These are phyloP conservation scores for Dryococelus australis DNA, from an alignment of 2,888 invertebrate species.

Conservation along the genomic window DNA sequence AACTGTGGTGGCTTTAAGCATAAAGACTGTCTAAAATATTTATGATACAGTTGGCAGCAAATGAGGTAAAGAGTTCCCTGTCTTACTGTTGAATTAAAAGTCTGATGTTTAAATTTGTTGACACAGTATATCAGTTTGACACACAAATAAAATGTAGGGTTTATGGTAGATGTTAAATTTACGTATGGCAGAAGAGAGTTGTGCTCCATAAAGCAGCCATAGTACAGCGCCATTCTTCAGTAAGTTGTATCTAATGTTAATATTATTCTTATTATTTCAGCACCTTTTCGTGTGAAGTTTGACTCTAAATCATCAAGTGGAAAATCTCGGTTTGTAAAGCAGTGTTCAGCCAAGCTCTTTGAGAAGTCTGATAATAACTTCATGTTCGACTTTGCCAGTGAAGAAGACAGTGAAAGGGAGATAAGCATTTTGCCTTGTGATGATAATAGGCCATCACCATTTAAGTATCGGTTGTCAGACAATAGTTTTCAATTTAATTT, in stretches of 20 bases:
- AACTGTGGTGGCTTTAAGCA: too few species aligned
- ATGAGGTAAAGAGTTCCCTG: too few species aligned
- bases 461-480: constrained; percentile 34
- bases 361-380: constrained; percentile 64
- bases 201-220: too few species aligned
- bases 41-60: too few species aligned
- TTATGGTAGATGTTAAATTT: too few species aligned
- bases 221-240: too few species aligned
- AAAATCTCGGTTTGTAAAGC: constrained; percentile 74
- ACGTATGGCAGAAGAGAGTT: too few species aligned
- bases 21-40: too few species aligned
- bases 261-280: constrained; percentile 52
- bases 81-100: too few species aligned
- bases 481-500: constrained; percentile 41
- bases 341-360: constrained; percentile 66
- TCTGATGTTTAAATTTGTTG: too few species aligned
- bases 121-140: too few species aligned
- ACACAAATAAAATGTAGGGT: too few species aligned
- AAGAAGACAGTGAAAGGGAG: constrained; percentile 36
- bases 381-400: constrained; percentile 70
- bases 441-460: constrained; percentile 4
- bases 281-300: constrained; percentile 36
- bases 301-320: constrained; percentile 53
- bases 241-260: neutral
- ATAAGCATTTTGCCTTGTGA: neutral